A percentile compares a stretch with the other conserved stretches of the same genome.
Conservation (phyloP, 2,113 vertebrate species). For the Illadopsis cleaveri region DNA sequence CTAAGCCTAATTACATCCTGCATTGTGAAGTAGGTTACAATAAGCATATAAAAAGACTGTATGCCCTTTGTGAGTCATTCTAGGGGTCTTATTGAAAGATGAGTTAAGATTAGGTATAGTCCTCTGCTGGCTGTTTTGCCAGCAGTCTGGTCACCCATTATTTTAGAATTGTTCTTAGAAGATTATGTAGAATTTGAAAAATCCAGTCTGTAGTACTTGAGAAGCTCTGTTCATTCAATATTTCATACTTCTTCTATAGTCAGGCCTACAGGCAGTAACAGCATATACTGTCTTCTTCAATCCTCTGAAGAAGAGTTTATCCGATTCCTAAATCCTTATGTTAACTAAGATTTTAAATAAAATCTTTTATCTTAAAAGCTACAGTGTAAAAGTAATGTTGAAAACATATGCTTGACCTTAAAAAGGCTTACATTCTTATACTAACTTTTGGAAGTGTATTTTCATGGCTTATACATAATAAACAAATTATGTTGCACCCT, state of each 20-base stretch:
- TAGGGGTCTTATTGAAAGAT: neutral
- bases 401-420: neutral
- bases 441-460: neutral
- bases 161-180: neutral
- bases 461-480: neutral
- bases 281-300: neutral
- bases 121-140: neutral
- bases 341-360: neutral
- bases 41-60: neutral
- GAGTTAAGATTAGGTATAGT: neutral
- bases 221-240: neutral
- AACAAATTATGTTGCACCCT: neutral
- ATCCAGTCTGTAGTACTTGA: neutral
- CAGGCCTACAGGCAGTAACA: neutral
- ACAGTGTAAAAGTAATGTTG: neutral
- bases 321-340: neutral
- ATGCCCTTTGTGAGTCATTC: neutral
- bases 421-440: neutral
- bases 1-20: neutral
- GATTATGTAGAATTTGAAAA: neutral
- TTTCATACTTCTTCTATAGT: neutral
- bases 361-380: neutral
- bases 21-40: neutral
- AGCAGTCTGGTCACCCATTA: neutral
- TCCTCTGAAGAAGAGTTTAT: neutral